A percentile compares a stretch with the other conserved stretches of the same genome.
Evolutionary conservation across 2,113 vertebrate species (phyloP).

Genomic region (Archocentrus centrarchus): DNA sequence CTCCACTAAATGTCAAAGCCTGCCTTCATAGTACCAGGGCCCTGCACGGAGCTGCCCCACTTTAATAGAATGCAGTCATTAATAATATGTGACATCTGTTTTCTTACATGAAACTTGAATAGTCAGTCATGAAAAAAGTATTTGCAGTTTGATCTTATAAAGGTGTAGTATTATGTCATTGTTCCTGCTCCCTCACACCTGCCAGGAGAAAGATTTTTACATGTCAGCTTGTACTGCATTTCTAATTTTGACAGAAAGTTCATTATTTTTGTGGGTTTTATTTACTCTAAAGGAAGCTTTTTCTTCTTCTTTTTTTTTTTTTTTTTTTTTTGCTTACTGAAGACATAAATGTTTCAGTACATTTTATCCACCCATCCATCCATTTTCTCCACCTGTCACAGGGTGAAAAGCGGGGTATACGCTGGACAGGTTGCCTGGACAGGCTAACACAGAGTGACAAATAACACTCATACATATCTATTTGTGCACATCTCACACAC

Average conservation of each 20-base stretch:
- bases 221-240: background rate
- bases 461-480: background rate
- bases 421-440: background rate
- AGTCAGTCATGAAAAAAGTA: background rate
- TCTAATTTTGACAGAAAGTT: background rate
- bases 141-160: background rate
- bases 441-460: background rate
- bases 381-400: background rate
- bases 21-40: background rate
- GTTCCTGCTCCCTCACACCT: background rate
- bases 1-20: conserved; percentile 1
- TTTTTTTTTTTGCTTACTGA: background rate
- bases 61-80: background rate
- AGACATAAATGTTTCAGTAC: background rate
- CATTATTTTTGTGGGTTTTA: background rate
- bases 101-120: background rate
- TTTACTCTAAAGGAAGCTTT: background rate
- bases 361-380: background rate
- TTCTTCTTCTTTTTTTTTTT: too few relatives aligned
- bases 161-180: background rate
- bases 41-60: background rate
- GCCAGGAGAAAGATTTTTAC: background rate
- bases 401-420: background rate
- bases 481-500: too few relatives aligned
- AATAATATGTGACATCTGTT: background rate